Conservation (phyloP, 2,113 vertebrate species). For the Ophiodon elongatus region DNA sequence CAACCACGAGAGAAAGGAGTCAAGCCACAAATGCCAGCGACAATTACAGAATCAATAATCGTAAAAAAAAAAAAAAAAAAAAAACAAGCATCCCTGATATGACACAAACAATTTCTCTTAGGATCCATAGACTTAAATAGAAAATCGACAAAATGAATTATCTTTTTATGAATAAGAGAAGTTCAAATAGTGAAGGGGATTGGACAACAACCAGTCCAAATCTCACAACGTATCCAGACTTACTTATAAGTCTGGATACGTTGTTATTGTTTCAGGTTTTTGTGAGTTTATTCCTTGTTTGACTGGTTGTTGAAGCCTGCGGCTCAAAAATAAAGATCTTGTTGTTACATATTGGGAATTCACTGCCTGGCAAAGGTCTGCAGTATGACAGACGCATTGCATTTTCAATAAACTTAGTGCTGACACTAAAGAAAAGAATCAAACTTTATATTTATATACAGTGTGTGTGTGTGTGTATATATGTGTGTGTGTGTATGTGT, state of each 20-base stretch:
- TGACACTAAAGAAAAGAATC: neutral
- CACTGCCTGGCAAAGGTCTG: neutral
- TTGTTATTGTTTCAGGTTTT: neutral
- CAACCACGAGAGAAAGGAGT: neutral
- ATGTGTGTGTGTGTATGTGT: no score
- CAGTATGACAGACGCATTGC: neutral
- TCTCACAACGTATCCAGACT: neutral
- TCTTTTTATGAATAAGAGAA: neutral
- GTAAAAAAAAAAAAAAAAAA: neutral
- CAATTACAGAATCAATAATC: neutral
- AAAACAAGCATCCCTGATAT: neutral
- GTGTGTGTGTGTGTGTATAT: no score
- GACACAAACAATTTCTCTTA: neutral
- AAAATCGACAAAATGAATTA: neutral
- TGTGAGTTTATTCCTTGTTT: neutral
- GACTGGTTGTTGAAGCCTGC: neutral
- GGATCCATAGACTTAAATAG: neutral
- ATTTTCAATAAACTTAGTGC: neutral
- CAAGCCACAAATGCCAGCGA: neutral
- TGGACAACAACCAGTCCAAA: neutral
- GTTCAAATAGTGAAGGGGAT: neutral
- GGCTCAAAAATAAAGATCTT: neutral
- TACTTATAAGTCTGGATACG: no score
- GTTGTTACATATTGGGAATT: neutral
- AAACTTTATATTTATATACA: neutral